Evolutionary conservation across 1,140 invertebrate species (phyloP).

Genomic region (Scaptomyza pallida): DNA sequence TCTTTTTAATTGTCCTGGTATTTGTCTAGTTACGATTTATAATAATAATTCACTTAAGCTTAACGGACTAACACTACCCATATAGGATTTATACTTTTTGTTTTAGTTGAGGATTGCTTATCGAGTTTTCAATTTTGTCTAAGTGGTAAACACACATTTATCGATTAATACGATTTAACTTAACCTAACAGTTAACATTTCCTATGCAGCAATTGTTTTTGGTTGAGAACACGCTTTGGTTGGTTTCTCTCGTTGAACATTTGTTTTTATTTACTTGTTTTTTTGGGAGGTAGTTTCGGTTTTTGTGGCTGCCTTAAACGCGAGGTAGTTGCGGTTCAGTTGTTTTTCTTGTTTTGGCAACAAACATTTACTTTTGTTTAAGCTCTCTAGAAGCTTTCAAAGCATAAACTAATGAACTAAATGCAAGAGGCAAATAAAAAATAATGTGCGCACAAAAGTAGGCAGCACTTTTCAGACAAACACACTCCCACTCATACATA

Average conservation of each 20-base stretch:
- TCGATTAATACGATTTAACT: neutral
- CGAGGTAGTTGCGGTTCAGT: slow-evolving; percentile 70
- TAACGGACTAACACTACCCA: slow-evolving; percentile 16
- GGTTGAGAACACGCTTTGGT: slow-evolving; percentile 26
- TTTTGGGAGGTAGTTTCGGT: slow-evolving; percentile 67
- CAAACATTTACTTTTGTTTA: slow-evolving; percentile 23
- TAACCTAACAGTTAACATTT: slow-evolving; percentile 28
- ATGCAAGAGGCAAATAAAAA: slow-evolving; percentile 49
- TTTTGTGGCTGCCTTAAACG: slow-evolving; percentile 38
- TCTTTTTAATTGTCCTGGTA: slow-evolving; percentile 60
- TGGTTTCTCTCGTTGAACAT: slow-evolving; percentile 7
- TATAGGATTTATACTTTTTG: slow-evolving; percentile 40
- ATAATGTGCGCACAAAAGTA: slow-evolving; percentile 46
- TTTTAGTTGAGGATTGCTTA: slow-evolving; percentile 62
- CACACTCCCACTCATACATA: slow-evolving; percentile 34
- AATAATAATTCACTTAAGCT: slow-evolving; percentile 31
- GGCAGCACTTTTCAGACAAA: slow-evolving; percentile 27
- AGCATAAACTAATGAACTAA: slow-evolving; percentile 23
- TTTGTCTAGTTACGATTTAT: slow-evolving; percentile 62
- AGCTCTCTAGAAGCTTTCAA: slow-evolving; percentile 2
- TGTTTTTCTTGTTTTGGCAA: slow-evolving; percentile 25
- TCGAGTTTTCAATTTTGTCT: slow-evolving; percentile 50
- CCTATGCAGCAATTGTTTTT: slow-evolving; percentile 31
- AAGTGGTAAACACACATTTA: slow-evolving; percentile 7
- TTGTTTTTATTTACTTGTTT: neutral